phyloP scores from a whole-genome alignment of 2,888 invertebrate genomes.

The Patella pellucida region DNA sequence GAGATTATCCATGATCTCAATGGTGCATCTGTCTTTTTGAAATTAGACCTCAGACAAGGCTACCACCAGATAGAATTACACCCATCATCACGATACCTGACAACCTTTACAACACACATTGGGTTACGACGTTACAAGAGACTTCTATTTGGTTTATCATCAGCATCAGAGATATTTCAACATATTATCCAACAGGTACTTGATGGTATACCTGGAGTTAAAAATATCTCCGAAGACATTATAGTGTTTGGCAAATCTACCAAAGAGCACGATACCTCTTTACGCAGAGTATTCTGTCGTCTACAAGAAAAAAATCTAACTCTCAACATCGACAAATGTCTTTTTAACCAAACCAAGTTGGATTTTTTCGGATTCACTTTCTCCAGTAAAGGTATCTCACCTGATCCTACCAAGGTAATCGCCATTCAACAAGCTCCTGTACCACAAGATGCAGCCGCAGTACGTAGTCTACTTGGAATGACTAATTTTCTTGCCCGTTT shows the following conservation, averaged over 20 bases:
- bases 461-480: constrained; percentile 29
- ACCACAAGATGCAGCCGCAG: constrained; percentile 21
- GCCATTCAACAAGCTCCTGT: background rate
- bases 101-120: too few relatives aligned
- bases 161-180: constrained; percentile 72
- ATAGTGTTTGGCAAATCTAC: constrained; percentile 55
- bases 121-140: too few relatives aligned
- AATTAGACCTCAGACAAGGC: too few relatives aligned
- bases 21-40: too few relatives aligned
- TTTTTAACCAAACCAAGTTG: background rate
- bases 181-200: constrained; percentile 67
- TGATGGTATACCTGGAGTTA: constrained; percentile 56
- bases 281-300: constrained; percentile 44
- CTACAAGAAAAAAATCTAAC: background rate
- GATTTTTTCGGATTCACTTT: background rate
- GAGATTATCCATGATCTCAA: too few relatives aligned
- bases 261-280: constrained; percentile 55
- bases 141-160: constrained; percentile 46
- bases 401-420: constrained; percentile 6
- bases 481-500: constrained; percentile 32
- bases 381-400: too few relatives aligned
- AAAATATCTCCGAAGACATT: constrained; percentile 70
- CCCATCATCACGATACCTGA: too few relatives aligned
- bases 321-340: background rate
- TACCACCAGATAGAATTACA: too few relatives aligned